These are phyloP conservation scores for Plagodis dolabraria DNA, from an alignment of 2,888 invertebrate species.

Conservation along the genomic window DNA sequence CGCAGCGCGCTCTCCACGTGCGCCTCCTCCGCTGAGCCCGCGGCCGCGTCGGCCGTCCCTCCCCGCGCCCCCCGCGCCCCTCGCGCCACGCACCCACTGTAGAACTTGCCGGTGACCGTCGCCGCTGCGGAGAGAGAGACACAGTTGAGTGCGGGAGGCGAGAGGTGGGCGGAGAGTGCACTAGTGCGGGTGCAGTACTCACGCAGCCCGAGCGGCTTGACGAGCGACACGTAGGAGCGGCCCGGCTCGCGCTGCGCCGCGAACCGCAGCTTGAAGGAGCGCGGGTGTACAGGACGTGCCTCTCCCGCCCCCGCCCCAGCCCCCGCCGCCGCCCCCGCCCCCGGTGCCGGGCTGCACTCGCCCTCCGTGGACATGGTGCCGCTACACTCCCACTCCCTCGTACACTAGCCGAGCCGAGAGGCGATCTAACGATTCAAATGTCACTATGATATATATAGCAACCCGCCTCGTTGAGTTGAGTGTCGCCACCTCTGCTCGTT, in stretches of 20 bases:
- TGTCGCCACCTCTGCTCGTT: too few species aligned
- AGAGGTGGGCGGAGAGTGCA: not conserved
- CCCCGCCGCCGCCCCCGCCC: slow-evolving; percentile 4
- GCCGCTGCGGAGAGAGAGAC: slow-evolving; percentile 57
- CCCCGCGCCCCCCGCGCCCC: slow-evolving; percentile 46
- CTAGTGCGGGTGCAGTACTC: slow-evolving; percentile 36
- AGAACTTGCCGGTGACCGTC: slow-evolving; percentile 64
- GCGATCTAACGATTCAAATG: too few species aligned
- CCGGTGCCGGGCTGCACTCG: slow-evolving; percentile 24
- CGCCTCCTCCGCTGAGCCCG: slow-evolving; percentile 38
- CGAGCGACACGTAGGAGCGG: slow-evolving; percentile 69
- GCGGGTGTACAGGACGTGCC: slow-evolving; percentile 20
- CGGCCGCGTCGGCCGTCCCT: too few species aligned
- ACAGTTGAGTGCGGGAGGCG: slow-evolving; percentile 29
- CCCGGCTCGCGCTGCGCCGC: slow-evolving; percentile 71
- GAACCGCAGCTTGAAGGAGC: slow-evolving; percentile 40
- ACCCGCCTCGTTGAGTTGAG: too few species aligned
- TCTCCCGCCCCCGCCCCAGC: slow-evolving; percentile 3
- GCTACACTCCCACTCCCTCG: not conserved
- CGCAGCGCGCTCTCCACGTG: slow-evolving; percentile 52
- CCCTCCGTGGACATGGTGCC: slow-evolving; percentile 20
- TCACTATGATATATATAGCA: too few species aligned
- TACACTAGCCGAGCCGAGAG: too few species aligned
- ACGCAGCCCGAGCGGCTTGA: slow-evolving; percentile 57
- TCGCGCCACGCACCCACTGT: slow-evolving; percentile 38